These are phyloP conservation scores for Caenorhabditis plicata DNA, from an alignment of 2,888 invertebrate genomes.

Conservation along the genomic window DNA sequence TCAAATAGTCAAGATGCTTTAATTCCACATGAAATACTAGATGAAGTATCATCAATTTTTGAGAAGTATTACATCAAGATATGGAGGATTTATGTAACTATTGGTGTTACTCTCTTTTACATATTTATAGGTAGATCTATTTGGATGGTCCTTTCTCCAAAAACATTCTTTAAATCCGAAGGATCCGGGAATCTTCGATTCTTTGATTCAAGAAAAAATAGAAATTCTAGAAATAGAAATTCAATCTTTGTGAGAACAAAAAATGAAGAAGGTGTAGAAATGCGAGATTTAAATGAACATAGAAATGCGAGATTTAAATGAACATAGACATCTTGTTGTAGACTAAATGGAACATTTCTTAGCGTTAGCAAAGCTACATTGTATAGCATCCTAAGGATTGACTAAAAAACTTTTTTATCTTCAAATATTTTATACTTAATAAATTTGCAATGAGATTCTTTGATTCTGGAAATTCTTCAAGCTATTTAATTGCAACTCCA, in stretches of 20 bases:
- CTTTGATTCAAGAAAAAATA: conserved; percentile 5
- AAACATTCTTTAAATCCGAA: conserved; percentile 9
- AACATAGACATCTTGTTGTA: conserved; percentile 9
- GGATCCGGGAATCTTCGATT: too few species aligned
- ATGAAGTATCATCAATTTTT: conserved; percentile 19
- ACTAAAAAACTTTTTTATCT: conserved; percentile 1
- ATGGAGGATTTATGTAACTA: conserved; percentile 40
- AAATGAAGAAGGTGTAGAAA: not conserved
- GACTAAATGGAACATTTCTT: conserved; percentile 1
- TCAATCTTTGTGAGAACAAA: not conserved
- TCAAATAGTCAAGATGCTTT: conserved; percentile 34
- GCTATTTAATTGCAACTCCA: conserved; percentile 13
- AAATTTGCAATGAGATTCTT: conserved; percentile 16
- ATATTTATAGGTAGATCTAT: conserved; percentile 34
- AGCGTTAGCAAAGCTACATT: too few species aligned
- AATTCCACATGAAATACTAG: conserved; percentile 43
- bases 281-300: not conserved
- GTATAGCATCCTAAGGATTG: too few species aligned
- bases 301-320: not conserved
- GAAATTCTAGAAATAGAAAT: conserved; percentile 2
- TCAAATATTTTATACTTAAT: conserved; percentile 1
- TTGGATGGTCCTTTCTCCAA: conserved; percentile 19
- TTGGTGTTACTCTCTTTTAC: conserved; percentile 34
- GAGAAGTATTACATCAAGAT: conserved; percentile 26
- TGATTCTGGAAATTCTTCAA: conserved; percentile 9